A percentile compares a stretch with the other conserved stretches of the same genome.
These are phyloP conservation scores for Gnatocerus cornutus DNA, from an alignment of 2,888 invertebrate genomes.

Conservation along the genomic window DNA sequence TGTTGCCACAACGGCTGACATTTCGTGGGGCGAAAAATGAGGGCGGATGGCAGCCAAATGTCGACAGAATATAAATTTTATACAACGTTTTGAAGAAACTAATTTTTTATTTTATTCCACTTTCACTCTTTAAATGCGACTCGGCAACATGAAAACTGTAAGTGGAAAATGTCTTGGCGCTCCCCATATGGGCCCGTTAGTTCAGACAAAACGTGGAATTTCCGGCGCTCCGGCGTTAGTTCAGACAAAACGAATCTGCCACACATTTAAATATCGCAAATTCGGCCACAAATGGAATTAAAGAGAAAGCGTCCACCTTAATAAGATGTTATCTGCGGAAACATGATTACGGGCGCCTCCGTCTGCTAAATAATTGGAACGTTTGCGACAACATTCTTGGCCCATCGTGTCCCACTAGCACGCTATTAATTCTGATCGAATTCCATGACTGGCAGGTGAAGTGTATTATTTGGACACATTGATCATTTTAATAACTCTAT, in stretches of 20 bases:
- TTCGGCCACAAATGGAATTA: conserved; percentile 13
- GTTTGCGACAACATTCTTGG: conserved; percentile 32
- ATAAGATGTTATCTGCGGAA: conserved; percentile 26
- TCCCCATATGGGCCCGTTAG: no score
- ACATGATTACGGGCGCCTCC: conserved; percentile 29
- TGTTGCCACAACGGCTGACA: conserved; percentile 20
- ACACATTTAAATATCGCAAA: background rate
- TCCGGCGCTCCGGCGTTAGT: no score
- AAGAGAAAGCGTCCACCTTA: conserved; percentile 18
- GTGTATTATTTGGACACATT: conserved; percentile 5
- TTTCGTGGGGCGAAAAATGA: background rate
- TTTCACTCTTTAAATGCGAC: no score
- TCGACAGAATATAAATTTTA: no score
- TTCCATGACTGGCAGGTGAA: conserved; percentile 6
- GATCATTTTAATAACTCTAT: background rate
- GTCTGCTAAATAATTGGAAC: conserved; percentile 31
- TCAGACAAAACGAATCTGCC: no score
- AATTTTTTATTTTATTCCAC: no score
- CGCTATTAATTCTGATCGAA: conserved; percentile 22
- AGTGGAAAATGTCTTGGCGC: no score
- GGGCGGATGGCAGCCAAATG: no score
- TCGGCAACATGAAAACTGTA: no score
- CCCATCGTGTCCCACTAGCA: conserved; percentile 3
- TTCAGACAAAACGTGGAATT: no score
- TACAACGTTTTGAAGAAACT: no score